These are phyloP conservation scores for Nemotelus nigrinus DNA, from an alignment of 2,888 invertebrate genomes.

Conservation along the genomic window DNA sequence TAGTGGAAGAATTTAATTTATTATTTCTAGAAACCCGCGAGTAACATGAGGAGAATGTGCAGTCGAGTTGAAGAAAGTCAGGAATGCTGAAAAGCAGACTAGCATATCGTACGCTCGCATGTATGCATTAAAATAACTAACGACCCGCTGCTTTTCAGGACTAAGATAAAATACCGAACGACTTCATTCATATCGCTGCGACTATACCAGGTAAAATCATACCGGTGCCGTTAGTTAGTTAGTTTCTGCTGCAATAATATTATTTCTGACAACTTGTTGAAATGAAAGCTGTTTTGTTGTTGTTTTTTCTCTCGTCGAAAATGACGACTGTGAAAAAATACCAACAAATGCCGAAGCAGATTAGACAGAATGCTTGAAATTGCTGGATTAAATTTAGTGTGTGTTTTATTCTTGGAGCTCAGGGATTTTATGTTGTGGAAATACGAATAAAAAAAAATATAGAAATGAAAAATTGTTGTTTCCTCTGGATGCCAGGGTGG, in stretches of 20 bases:
- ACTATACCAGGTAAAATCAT: too few relatives aligned
- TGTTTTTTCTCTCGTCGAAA: too few relatives aligned
- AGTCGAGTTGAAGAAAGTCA: not conserved
- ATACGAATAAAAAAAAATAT: too few relatives aligned
- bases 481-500: too few relatives aligned
- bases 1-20: constrained; percentile 14
- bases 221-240: too few relatives aligned
- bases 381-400: constrained; percentile 1
- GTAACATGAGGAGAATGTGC: not conserved
- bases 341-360: not conserved
- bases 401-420: not conserved
- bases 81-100: not conserved
- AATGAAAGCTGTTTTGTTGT: not conserved
- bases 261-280: constrained; percentile 35
- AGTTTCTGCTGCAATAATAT: not conserved
- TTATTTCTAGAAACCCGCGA: not conserved
- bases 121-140: too few relatives aligned
- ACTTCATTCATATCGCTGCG: too few relatives aligned
- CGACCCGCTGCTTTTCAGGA: too few relatives aligned
- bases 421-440: not conserved
- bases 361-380: constrained; percentile 1
- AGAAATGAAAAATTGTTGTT: too few relatives aligned
- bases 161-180: too few relatives aligned
- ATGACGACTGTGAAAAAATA: too few relatives aligned
- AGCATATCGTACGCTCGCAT: too few relatives aligned